Conservation (phyloP, 2,797 vertebrate species). For the Erpetoichthys calabaricus region DNA sequence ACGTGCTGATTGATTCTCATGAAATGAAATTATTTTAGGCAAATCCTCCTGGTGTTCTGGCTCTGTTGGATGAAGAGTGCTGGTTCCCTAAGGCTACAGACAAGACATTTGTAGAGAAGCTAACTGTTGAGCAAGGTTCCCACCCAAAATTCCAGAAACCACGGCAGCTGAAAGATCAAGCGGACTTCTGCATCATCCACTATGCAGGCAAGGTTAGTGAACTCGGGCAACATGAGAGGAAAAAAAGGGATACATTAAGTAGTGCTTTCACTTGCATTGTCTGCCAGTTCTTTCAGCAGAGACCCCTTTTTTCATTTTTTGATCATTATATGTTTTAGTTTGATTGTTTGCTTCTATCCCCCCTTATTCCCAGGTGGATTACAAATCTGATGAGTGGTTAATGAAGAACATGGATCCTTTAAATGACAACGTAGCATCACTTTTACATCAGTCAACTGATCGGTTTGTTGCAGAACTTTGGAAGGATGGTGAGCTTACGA, state of each 20-base stretch:
- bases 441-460: constrained; percentile 79
- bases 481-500: constrained; percentile 67
- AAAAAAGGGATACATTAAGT: no score
- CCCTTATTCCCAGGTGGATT: constrained; percentile 57
- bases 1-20: no score
- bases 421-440: constrained; percentile 73
- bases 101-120: constrained; percentile 78
- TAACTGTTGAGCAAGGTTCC: constrained; percentile 63
- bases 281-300: not conserved
- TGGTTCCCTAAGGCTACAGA: constrained; percentile 91
- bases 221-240: no score
- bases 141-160: constrained; percentile 80
- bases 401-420: constrained; percentile 89
- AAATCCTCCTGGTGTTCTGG: constrained; percentile 73
- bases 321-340: not conserved
- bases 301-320: no score
- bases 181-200: constrained; percentile 78
- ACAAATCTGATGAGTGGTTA: constrained; percentile 76
- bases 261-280: no score
- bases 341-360: not conserved
- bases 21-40: constrained; percentile 49
- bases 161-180: constrained; percentile 66
- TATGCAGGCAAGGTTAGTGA: constrained; percentile 73
- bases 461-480: constrained; percentile 77
- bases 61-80: constrained; percentile 81